Evolutionary conservation across 1,140 invertebrate species (phyloP).

Genomic region (Centruroides sculpturatus): DNA sequence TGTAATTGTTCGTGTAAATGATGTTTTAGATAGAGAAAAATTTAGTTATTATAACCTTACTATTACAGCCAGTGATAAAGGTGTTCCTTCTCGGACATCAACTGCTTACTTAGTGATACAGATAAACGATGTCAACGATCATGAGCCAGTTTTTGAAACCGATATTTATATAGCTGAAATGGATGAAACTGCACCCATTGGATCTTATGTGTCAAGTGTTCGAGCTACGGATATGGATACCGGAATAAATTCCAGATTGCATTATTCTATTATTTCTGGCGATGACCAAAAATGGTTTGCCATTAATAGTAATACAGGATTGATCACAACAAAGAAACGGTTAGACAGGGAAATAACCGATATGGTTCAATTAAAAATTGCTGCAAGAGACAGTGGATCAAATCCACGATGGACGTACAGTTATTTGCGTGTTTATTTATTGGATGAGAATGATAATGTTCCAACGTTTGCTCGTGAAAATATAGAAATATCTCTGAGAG

Average conservation of each 20-base stretch:
- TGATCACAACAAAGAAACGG: slow-evolving; percentile 56
- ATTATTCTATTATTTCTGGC: slow-evolving; percentile 57
- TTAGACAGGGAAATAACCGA: slow-evolving; percentile 70
- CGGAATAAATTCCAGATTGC: slow-evolving; percentile 67
- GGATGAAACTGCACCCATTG: slow-evolving; percentile 71
- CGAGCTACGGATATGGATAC: slow-evolving; percentile 78
- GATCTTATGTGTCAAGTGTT: slow-evolving; percentile 72
- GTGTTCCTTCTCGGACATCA: slow-evolving; percentile 59
- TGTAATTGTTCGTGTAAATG: slow-evolving; percentile 76
- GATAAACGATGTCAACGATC: slow-evolving; percentile 89
- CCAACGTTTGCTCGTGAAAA: slow-evolving; percentile 33
- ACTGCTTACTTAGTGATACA: slow-evolving; percentile 72
- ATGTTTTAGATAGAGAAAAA: slow-evolving; percentile 77
- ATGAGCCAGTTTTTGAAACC: slow-evolving; percentile 84
- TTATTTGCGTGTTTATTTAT: slow-evolving; percentile 66
- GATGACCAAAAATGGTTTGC: slow-evolving; percentile 58
- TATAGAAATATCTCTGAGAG: background rate
- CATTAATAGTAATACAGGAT: slow-evolving; percentile 58
- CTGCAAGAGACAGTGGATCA: slow-evolving; percentile 45
- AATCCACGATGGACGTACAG: slow-evolving; percentile 81
- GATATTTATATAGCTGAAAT: slow-evolving; percentile 74
- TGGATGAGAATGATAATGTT: slow-evolving; percentile 88
- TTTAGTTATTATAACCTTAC: slow-evolving; percentile 81
- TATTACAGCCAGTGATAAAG: slow-evolving; percentile 75
- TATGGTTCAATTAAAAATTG: slow-evolving; percentile 57